Evolutionary conservation across 1,140 invertebrate genomes (phyloP).

Genomic region (Cydia amplana): DNA sequence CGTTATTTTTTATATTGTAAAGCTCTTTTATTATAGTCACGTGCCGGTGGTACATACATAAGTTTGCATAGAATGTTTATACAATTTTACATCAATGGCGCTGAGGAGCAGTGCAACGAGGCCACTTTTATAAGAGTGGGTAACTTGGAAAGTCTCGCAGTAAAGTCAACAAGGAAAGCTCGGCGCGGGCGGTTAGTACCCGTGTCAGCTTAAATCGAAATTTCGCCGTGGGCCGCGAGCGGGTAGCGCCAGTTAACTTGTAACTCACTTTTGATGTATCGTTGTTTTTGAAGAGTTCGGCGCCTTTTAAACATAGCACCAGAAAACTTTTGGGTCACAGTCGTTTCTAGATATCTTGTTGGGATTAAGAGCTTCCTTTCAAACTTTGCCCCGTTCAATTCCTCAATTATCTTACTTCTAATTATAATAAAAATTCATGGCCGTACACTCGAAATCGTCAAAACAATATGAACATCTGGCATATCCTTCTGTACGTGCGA

Average conservation of each 20-base stretch:
- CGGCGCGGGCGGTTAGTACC: slow-evolving; percentile 45
- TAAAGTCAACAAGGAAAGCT: slow-evolving; percentile 54
- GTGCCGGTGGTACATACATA: not conserved
- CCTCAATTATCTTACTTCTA: not conserved
- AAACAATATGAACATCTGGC: not conserved
- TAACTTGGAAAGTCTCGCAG: slow-evolving; percentile 50
- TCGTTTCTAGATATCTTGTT: slow-evolving; percentile 42
- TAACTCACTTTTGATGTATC: slow-evolving; percentile 76
- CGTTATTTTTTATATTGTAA: slow-evolving; percentile 38
- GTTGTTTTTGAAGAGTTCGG: slow-evolving; percentile 70
- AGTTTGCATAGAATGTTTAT: slow-evolving; percentile 4
- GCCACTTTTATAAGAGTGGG: slow-evolving; percentile 48
- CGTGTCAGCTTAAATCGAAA: slow-evolving; percentile 64
- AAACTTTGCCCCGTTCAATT: slow-evolving; percentile 29
- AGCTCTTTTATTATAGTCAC: slow-evolving; percentile 21
- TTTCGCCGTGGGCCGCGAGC: slow-evolving; percentile 50
- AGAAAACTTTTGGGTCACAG: slow-evolving; percentile 64
- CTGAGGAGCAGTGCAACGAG: slow-evolving; percentile 23
- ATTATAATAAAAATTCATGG: not conserved
- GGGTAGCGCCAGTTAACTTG: slow-evolving; percentile 67
- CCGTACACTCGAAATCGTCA: not conserved
- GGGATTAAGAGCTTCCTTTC: slow-evolving; percentile 43
- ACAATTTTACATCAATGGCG: slow-evolving; percentile 14
- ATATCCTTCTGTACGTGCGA: slow-evolving; percentile 40
- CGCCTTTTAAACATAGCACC: slow-evolving; percentile 62